Percentiles rank a stretch among this genome's conserved stretches.
Conservation (phyloP, 2,113 vertebrate species). For the Melanotaenia duboulayi region DNA sequence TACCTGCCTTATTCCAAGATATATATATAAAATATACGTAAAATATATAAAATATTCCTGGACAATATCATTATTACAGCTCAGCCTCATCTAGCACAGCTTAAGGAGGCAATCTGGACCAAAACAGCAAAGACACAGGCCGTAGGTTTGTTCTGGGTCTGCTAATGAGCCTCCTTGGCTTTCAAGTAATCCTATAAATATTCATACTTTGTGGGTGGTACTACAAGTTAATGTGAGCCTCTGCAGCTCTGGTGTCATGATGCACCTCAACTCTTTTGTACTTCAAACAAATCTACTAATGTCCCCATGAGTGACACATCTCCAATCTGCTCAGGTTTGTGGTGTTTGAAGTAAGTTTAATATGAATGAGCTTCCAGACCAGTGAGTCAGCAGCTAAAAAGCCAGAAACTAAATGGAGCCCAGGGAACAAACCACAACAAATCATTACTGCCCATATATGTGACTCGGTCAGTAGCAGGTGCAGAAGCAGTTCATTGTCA, state of each 20-base stretch:
- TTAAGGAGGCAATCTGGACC: slow-evolving; percentile 12
- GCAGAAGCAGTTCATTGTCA: not conserved
- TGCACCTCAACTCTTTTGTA: slow-evolving; percentile 6
- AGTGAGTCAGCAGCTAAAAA: slow-evolving; percentile 10
- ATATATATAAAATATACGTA: no score
- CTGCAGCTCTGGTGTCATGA: slow-evolving; percentile 11
- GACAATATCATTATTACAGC: slow-evolving; percentile 21
- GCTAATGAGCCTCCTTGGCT: slow-evolving; percentile 39
- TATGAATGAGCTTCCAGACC: slow-evolving; percentile 18
- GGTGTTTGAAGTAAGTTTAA: not conserved
- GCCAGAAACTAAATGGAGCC: not conserved
- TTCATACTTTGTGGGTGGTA: slow-evolving; percentile 36
- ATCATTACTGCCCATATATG: no score
- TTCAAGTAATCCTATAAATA: slow-evolving; percentile 41
- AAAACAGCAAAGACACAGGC: slow-evolving; percentile 4
- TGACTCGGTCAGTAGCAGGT: not conserved
- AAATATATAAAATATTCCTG: slow-evolving; percentile 36
- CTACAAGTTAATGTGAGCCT: slow-evolving; percentile 3
- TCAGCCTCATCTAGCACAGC: slow-evolving; percentile 20
- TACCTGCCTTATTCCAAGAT: slow-evolving; percentile 15
- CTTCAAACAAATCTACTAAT: not conserved
- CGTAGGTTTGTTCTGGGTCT: slow-evolving; percentile 7
- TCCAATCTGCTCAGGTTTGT: not conserved
- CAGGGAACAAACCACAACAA: no score
- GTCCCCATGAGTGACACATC: not conserved